Conservation (phyloP, 2,888 invertebrate genomes). For the Stegophylla sp. region DNA sequence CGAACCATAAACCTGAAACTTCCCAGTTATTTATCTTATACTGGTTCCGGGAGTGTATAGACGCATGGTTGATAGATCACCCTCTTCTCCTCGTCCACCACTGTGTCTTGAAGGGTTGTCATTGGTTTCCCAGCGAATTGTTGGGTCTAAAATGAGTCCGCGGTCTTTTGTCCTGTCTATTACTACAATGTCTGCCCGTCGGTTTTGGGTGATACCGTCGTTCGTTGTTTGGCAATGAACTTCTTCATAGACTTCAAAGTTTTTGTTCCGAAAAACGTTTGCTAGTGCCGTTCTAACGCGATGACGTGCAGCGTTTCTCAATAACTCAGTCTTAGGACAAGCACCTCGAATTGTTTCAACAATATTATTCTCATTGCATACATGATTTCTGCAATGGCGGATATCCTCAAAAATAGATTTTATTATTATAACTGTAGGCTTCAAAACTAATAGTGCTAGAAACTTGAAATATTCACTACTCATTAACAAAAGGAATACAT, state of each 20-base stretch:
- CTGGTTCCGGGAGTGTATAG: background rate
- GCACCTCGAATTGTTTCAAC: too few relatives aligned
- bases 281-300: background rate
- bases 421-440: too few relatives aligned
- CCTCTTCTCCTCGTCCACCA: background rate
- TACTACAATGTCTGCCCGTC: background rate
- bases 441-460: too few relatives aligned
- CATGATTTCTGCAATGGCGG: too few relatives aligned
- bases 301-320: background rate
- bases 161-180: background rate
- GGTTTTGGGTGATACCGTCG: background rate
- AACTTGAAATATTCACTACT: too few relatives aligned
- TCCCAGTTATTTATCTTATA: background rate
- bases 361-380: too few relatives aligned
- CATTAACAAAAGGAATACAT: too few relatives aligned
- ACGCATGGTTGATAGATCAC: background rate
- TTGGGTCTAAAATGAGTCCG: background rate
- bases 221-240: background rate
- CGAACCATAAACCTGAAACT: background rate
- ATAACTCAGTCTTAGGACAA: background rate
- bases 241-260: background rate
- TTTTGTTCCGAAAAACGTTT: background rate
- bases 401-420: too few relatives aligned
- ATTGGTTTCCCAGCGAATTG: background rate
- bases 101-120: background rate